Evolutionary conservation across 1,140 invertebrate species (phyloP), one percentile per base, ranked within the genome.

Genomic region (Aphelinus atriplicis): DNA sequence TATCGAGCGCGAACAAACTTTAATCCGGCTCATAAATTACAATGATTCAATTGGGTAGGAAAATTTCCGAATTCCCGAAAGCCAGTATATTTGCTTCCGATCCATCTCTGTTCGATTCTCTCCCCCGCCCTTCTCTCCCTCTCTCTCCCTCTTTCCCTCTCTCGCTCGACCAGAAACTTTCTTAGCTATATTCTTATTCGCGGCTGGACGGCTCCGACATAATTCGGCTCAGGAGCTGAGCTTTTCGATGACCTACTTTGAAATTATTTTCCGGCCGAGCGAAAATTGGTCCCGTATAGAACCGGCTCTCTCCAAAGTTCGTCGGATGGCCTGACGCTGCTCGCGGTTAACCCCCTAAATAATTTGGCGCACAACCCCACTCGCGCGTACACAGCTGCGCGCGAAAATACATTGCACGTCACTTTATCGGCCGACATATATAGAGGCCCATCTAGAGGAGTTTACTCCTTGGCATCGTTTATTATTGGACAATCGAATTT

Each of bases 21-120:
- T 69, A 60, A 75, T 75, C 56, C 55, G n/a, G 64, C 46, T 51
- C 75, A 71, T 76, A 72, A 72, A 72, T 76, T 76, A 76, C 70
- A 71, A 76, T 76, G 68, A 76, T 71, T 76, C 64, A 76, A 76
- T 76, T 71, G 68, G 63, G 70, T 67, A 56, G 48, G 48, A 56
- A 67, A 76, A 71, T 63, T 26, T 61, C 56, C 46, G 51, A 64
- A 69, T 75, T 64, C 68, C 47, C 53, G 53, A 60, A 10, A 3
- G 48, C 57, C 42, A 7, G 57, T 48, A n/a, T 47, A 64, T 53
- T 75, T 63, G 42, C 56, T 46, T 61, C 62, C 60, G 45, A 67
- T 69, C 51, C 51, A 43, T 67, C 72, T 62, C 50, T 46, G 53
- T 66, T 62, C 64, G 65, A 67, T 61, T 53, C 26, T 26, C 26